These are phyloP conservation scores for Lophius piscatorius DNA, from an alignment of 2,113 vertebrate genomes.

Conservation along the genomic window DNA sequence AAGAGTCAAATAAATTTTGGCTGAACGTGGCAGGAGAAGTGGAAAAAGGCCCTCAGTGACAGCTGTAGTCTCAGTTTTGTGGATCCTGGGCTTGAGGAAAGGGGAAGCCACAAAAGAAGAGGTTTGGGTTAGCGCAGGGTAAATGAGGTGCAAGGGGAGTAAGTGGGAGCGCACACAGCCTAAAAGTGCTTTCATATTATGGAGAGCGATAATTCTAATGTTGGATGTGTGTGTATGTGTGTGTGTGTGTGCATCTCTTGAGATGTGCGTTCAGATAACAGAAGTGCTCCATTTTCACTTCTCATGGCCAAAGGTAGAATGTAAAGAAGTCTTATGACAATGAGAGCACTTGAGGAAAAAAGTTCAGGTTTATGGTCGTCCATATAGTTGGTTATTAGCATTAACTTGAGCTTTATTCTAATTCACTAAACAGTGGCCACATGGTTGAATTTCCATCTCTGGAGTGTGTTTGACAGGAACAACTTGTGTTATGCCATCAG, in stretches of 20 bases:
- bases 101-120: slow-evolving; percentile 77
- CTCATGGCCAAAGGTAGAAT: slow-evolving; percentile 9
- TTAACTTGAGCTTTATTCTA: slow-evolving; percentile 40
- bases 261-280: slow-evolving; percentile 49
- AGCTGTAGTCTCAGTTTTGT: slow-evolving; percentile 65
- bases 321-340: slow-evolving; percentile 10
- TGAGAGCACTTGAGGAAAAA: slow-evolving; percentile 15
- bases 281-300: slow-evolving; percentile 17
- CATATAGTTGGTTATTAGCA: slow-evolving; percentile 38
- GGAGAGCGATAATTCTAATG: slow-evolving; percentile 62
- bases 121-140: slow-evolving; percentile 67
- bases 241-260: slow-evolving; percentile 31
- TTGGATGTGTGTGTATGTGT: slow-evolving; percentile 31
- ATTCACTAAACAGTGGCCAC: slow-evolving; percentile 55
- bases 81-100: slow-evolving; percentile 57
- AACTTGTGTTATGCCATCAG: slow-evolving; percentile 65
- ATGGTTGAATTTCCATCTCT: slow-evolving; percentile 62
- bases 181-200: slow-evolving; percentile 60
- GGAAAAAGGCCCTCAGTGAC: slow-evolving; percentile 61
- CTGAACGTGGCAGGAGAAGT: slow-evolving; percentile 64
- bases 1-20: slow-evolving; percentile 77
- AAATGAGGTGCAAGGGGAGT: slow-evolving; percentile 63
- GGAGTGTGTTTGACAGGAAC: slow-evolving; percentile 54
- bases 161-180: slow-evolving; percentile 47
- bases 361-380: slow-evolving; percentile 18